Conservation (phyloP, 2,113 vertebrate species). For the Oreotragus oreotragus region DNA sequence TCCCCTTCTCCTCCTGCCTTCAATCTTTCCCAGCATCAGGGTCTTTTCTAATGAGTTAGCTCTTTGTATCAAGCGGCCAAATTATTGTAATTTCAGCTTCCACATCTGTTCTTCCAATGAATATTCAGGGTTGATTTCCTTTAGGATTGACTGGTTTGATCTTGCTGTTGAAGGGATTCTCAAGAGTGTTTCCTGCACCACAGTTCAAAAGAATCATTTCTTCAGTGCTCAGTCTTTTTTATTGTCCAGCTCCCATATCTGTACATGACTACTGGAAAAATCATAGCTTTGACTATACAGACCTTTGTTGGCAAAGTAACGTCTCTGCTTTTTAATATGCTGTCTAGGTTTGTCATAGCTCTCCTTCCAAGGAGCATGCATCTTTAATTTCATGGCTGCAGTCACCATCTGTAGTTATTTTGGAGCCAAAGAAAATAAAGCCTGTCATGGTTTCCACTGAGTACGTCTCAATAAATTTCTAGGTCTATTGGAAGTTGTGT, state of each 20-base stretch:
- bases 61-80: background rate
- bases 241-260: background rate
- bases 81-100: background rate
- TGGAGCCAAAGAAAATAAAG: background rate
- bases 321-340: background rate
- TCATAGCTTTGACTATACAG: background rate
- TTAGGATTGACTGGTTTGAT: background rate
- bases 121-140: background rate
- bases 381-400: background rate
- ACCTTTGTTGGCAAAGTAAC: background rate
- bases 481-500: background rate
- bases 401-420: background rate
- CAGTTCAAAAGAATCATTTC: background rate
- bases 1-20: background rate
- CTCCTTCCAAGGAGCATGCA: background rate
- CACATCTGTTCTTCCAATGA: background rate
- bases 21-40: background rate
- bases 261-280: background rate
- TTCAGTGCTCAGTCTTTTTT: background rate
- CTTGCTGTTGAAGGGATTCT: background rate
- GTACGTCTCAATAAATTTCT: background rate
- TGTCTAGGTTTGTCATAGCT: background rate
- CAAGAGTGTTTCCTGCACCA: background rate
- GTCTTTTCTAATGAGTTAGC: background rate
- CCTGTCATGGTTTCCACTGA: background rate